Conservation (phyloP, 2,113 vertebrate genomes). For the Semnopithecus entellus region DNA sequence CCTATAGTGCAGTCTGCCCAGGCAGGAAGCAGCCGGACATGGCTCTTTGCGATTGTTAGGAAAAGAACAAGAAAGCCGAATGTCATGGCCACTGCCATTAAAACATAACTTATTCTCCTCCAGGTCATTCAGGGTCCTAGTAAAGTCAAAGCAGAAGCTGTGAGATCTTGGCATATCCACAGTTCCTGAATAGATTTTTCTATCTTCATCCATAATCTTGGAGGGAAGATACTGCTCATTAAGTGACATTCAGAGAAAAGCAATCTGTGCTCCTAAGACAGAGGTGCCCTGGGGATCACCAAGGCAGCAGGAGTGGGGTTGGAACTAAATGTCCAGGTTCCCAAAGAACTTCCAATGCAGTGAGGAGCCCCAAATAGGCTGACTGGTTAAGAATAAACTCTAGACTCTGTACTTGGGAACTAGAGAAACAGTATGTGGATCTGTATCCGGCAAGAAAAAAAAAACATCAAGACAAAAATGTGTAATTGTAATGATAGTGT, state of each 20-base stretch:
- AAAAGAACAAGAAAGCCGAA: not conserved
- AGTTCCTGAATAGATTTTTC: not conserved
- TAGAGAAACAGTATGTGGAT: not conserved
- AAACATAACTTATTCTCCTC: not conserved
- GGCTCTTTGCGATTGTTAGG: not conserved
- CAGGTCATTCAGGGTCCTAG: not conserved
- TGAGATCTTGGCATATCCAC: not conserved
- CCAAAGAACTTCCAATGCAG: not conserved
- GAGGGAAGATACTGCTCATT: not conserved
- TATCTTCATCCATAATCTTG: not conserved
- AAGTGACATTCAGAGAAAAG: not conserved
- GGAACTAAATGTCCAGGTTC: not conserved
- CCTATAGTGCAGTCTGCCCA: not conserved
- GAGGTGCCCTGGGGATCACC: not conserved
- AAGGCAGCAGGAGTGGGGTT: too few relatives aligned
- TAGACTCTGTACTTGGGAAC: not conserved
- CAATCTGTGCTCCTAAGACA: not conserved
- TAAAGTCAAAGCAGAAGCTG: not conserved
- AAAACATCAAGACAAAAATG: not conserved
- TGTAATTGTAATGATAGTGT: not conserved
- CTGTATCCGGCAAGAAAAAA: not conserved
- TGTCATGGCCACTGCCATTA: not conserved
- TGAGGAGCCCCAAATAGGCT: not conserved
- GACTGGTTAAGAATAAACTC: not conserved
- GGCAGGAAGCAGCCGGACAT: not conserved